phyloP scores from a whole-genome alignment of 1,140 invertebrate species.

The Macrotrachela quadricornifera region DNA sequence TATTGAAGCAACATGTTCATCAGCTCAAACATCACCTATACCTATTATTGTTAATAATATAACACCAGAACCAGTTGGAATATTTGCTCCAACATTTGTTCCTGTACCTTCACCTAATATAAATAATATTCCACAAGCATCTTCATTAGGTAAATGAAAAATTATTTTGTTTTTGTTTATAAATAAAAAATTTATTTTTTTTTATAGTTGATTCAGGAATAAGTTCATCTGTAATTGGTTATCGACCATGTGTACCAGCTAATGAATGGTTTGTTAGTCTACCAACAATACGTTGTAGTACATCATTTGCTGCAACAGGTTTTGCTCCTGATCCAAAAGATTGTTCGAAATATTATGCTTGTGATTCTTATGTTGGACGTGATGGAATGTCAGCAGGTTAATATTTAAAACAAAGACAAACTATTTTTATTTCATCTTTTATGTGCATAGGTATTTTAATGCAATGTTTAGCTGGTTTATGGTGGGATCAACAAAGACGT shows the following conservation, averaged over 20 bases:
- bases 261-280: slow-evolving; percentile 5
- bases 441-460: not conserved
- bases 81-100: no score
- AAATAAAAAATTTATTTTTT: no score
- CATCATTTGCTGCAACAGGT: not conserved
- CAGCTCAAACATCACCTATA: no score
- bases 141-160: no score
- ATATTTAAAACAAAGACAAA: no score
- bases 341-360: slow-evolving; percentile 5
- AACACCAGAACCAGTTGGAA: no score
- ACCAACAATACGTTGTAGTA: not conserved
- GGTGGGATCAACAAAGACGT: slow-evolving; percentile 6
- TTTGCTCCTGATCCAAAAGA: slow-evolving; percentile 9
- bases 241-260: not conserved
- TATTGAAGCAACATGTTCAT: not conserved
- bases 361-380: not conserved
- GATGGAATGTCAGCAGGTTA: not conserved
- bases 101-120: no score
- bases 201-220: no score
- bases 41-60: no score
- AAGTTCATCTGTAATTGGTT: not conserved
- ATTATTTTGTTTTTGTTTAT: no score
- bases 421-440: not conserved
- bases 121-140: no score
- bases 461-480: slow-evolving; percentile 5